phyloP scores from a whole-genome alignment of 2,888 invertebrate species.

The Dynastes hyllus region DNA sequence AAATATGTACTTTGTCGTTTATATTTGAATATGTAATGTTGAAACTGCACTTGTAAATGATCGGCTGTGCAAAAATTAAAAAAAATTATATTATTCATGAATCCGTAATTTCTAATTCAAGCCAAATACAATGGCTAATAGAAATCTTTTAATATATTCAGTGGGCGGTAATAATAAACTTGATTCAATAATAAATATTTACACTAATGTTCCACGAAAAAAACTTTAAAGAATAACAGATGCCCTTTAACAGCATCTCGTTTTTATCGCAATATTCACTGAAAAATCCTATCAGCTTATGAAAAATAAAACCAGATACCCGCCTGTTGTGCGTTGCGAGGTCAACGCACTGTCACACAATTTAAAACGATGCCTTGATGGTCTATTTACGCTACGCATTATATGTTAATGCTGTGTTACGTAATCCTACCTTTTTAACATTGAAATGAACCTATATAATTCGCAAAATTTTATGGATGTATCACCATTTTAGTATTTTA shows the following conservation, averaged over 20 bases:
- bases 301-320: slow-evolving; percentile 47
- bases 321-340: slow-evolving; percentile 36
- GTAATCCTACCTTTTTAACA: slow-evolving; percentile 33
- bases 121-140: slow-evolving; percentile 1
- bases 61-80: too few relatives aligned
- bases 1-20: too few relatives aligned
- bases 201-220: neutral
- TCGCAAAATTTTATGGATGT: slow-evolving; percentile 22
- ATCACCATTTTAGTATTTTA: neutral
- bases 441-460: slow-evolving; percentile 7
- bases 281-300: slow-evolving; percentile 42
- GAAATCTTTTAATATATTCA: neutral
- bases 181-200: slow-evolving; percentile 19
- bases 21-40: too few relatives aligned
- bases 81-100: too few relatives aligned
- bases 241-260: slow-evolving; percentile 40
- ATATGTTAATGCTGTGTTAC: slow-evolving; percentile 42
- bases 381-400: slow-evolving; percentile 42
- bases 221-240: slow-evolving; percentile 28
- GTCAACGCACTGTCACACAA: slow-evolving; percentile 45
- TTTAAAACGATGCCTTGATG: slow-evolving; percentile 33
- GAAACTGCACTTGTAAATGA: too few relatives aligned
- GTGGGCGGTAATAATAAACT: slow-evolving; percentile 15
- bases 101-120: neutral
- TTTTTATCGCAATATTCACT: slow-evolving; percentile 39